phyloP scores from a whole-genome alignment of 2,888 invertebrate species.

The Drosophila falleni region DNA sequence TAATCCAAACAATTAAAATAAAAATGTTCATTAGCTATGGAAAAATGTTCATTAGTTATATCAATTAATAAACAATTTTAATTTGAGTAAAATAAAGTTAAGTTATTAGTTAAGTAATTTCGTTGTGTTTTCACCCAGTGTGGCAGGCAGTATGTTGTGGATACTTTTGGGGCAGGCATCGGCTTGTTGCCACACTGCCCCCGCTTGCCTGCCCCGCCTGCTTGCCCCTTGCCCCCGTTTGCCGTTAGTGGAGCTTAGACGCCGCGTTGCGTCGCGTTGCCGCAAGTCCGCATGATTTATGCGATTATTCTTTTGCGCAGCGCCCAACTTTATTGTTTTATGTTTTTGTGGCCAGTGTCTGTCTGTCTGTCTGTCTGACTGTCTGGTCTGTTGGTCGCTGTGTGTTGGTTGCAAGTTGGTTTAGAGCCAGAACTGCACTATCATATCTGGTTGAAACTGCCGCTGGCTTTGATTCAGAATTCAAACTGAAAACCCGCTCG shows the following conservation, averaged over 20 bases:
- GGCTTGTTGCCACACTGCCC: conserved; percentile 10
- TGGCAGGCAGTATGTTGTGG: neutral
- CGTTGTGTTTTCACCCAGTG: conserved; percentile 5
- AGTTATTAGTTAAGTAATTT: too few relatives aligned
- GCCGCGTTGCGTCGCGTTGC: conserved; percentile 29
- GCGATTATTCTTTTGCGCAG: conserved; percentile 81
- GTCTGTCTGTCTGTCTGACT: conserved; percentile 19
- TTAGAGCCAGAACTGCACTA: conserved; percentile 44
- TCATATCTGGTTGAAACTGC: conserved; percentile 60
- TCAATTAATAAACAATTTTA: too few relatives aligned
- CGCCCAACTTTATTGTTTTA: conserved; percentile 80
- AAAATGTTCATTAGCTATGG: too few relatives aligned
- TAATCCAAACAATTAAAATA: too few relatives aligned
- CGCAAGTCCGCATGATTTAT: conserved; percentile 74
- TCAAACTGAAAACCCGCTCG: conserved; percentile 44
- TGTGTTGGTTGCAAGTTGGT: conserved; percentile 9
- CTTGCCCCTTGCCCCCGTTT: conserved; percentile 32
- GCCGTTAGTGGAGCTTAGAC: conserved; percentile 76
- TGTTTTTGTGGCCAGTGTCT: conserved; percentile 70
- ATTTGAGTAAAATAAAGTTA: too few relatives aligned
- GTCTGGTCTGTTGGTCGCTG: conserved; percentile 13
- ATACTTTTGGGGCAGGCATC: conserved; percentile 8
- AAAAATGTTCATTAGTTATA: too few relatives aligned
- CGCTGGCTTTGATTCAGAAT: conserved; percentile 56
- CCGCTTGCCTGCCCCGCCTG: conserved; percentile 22